Percentiles rank a stretch among this genome's conserved stretches.
Conservation (phyloP, 23 tunicate genomes). For the Trididemnum miniatum region DNA sequence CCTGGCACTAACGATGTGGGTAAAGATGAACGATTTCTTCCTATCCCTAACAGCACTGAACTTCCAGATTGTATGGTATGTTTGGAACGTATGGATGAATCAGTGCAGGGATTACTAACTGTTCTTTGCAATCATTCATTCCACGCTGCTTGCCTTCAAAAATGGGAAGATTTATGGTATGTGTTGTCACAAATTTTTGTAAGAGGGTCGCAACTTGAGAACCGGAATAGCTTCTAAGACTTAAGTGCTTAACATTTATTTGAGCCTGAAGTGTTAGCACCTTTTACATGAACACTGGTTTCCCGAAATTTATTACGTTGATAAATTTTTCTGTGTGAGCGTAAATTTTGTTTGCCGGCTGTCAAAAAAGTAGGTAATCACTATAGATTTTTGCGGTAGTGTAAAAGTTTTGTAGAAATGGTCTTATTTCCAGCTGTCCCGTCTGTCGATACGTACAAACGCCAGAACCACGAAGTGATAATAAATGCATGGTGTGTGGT, state of each 20-base stretch:
- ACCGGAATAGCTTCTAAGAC: too few species aligned
- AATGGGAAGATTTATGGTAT: conserved; percentile 95
- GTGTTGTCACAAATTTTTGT: too few species aligned
- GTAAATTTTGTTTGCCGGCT: too few species aligned
- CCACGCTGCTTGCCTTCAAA: conserved; percentile 82
- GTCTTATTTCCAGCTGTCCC: conserved; percentile 91
- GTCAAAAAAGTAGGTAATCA: too few species aligned
- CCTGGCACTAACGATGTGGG: conserved; percentile 15
- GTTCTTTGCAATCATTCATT: conserved; percentile 97
- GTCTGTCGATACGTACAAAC: conserved; percentile 96
- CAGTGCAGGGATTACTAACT: conserved; percentile 87
- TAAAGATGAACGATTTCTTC: conserved; percentile 45
- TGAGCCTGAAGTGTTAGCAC: too few species aligned
- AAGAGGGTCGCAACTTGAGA: too few species aligned
- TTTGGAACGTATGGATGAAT: conserved; percentile 98
- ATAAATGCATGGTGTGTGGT: conserved; percentile 86
- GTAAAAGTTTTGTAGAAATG: too few species aligned
- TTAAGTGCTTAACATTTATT: too few species aligned
- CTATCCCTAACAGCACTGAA: conserved; percentile 65
- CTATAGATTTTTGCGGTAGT: too few species aligned
- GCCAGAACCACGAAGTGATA: conserved; percentile 73
- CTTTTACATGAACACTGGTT: too few species aligned
- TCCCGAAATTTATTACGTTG: too few species aligned
- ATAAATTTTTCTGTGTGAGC: too few species aligned
- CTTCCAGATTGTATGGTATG: conserved; percentile 95